Base-by-base conservation (phyloP, 2,888 invertebrate species). In the Plutella xylostella region DNA sequence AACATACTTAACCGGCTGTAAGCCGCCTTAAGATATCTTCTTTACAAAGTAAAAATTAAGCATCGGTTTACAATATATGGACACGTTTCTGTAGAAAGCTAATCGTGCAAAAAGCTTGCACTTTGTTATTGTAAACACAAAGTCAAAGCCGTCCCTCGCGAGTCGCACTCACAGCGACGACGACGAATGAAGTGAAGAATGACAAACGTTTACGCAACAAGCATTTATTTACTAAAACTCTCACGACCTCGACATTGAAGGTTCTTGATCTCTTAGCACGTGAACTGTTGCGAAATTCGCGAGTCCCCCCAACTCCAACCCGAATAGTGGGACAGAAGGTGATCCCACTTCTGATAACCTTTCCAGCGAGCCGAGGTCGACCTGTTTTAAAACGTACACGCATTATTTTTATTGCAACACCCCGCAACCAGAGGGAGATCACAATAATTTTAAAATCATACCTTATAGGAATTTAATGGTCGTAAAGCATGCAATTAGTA, bases 271-370 rank as follows among this genome's bases (percentile, higher is more conserved):
- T 71, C 63, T 68, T 69, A 28, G 11, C 28, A 28, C 7, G 28
- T 28, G 28, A n/a, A n/a, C 6, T 6, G 28, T 28, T 28, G 9
- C 11, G 28, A n/a, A n/a, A 28, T 28, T 6, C 28, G 28, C 28
- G n/a, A 28, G n/a, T n/a, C n/a, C n/a, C n/a, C n/a, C n/a, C n/a
- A n/a, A n/a, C n/a, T n/a, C n/a, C n/a, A n/a, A n/a, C n/a, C n/a
- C n/a, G n/a, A n/a, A n/a, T n/a, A 28, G 11, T 76, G 70, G 77
- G 73, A 76, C 80, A 71, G 60, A 61, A n/a, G 61, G 57, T 66
- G 68, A 73, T 71, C 63, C 69, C 69, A 68, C 73, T 73, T 74
- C 69, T 68, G 71, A 71, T 72, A 75, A 69, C 78, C 79, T 78
- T 78, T 69, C 65, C 64, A 69, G 39, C n/a, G n/a, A 28, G 4